Base-by-base conservation (phyloP, 2,797 vertebrate genomes). In the Micromesistius poutassou region DNA sequence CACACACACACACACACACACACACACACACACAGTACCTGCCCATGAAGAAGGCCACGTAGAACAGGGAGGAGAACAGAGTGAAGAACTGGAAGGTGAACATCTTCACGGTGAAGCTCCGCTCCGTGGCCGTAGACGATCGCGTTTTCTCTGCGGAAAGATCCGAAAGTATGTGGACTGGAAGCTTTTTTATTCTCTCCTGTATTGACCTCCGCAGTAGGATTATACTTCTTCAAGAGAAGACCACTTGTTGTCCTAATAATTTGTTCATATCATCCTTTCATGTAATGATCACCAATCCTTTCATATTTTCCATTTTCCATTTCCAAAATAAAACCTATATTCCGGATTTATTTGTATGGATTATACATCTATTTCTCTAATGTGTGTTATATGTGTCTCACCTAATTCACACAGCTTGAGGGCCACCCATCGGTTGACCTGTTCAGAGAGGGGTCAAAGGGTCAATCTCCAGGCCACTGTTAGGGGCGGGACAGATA, bases 21-120 rank as follows among this genome's bases (percentile, higher is more conserved):
- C 22, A 55, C 19, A 25, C 55, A 66, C 55, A 66, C n/a, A 25
- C 55, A 66, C 33, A 50, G 85, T 93, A 98, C 97, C 97, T 95
- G 87, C 97, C 97, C 81, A 98, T 91, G 89, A 99, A 97, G 89
- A 98, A 98, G 77, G 97, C 97, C 0, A 97, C 89, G 79, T 99
- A 99, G 87, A 98, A 93, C 66, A 98, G 95, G 0, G 97, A 98
- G 3, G 97, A 98, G 90, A 98, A 99, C 83, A 97, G 91, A 0
- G 95, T 95, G 66, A 99, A 96, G 91, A 99, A 98, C 91, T 98
- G 97, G 91, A 98, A 96, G 12, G 89, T 96, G 92, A 98, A 98
- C 93, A 97, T 94, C 93, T 96, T 97, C 74, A 96, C 31, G 0
- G 96, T 96, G 87, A 97, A 97, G 91, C 85, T 97, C 75, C 93